Base-by-base conservation (phyloP, 2,797 vertebrate genomes). In the Xyrichtys novacula region DNA sequence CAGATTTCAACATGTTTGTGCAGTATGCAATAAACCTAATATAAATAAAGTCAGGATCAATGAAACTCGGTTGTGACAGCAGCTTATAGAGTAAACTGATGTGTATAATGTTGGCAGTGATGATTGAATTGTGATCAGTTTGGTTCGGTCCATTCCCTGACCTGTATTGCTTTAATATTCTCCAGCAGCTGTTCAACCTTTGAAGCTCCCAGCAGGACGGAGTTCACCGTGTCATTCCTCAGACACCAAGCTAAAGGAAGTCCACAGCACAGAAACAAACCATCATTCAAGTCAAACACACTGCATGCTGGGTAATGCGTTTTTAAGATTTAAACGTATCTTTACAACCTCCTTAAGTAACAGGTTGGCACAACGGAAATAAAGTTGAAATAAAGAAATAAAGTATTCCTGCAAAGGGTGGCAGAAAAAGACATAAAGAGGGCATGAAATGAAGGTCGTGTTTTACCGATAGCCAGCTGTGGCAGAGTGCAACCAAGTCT, bases 91-190 rank as follows among this genome's bases (percentile, higher is more conserved):
- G n/a, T n/a, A n/a, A n/a, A n/a, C n/a, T n/a, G n/a, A n/a, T n/a
- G n/a, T n/a, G n/a, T n/a, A n/a, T n/a, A n/a, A n/a, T n/a, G n/a
- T n/a, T n/a, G n/a, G n/a, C n/a, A 34, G 10, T 12, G 2, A 34
- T 34, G 14, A 34, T 3, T 11, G 32, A 11, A 34, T 34, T 12
- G 11, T 3, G 32, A 34, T 12, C n/a, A n/a, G n/a, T 46, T 9
- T 25, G 31, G 12, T 28, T 52, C 5, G 2, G 16, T 9, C 3
- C 28, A 14, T 25, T 44, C 50, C 14, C 88, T 86, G 70, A 97
- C 97, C 96, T 98, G 96, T 87, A 98, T 96, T 22, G 97, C 97
- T 76, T 93, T 94, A 1, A 98, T 96, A 59, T 98, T 98, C 88
- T 98, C 97, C 92, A 95, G 88, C 49, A 98, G 94, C 86, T 98